Evolutionary conservation across 1,140 invertebrate species (phyloP).

Genomic region (Caenorhabditis inopinata): DNA sequence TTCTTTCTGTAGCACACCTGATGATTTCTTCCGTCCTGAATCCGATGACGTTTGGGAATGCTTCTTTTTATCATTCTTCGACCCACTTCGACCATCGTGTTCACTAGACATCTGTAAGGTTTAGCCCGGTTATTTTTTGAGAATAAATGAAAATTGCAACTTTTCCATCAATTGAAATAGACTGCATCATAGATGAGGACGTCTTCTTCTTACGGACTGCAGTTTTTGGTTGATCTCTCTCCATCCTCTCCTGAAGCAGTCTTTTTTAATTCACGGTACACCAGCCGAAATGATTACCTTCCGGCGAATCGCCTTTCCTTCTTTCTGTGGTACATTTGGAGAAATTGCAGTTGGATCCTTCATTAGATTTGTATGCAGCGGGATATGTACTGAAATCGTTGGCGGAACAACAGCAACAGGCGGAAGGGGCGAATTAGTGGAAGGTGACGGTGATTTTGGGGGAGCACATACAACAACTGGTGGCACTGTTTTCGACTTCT

Average conservation of each 20-base stretch:
- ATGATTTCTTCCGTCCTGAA: not conserved
- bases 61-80: not conserved
- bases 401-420: too few relatives aligned
- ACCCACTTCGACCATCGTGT: not conserved
- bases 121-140: too few relatives aligned
- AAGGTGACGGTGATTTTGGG: not conserved
- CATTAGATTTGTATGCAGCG: not conserved
- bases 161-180: not conserved
- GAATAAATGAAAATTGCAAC: not conserved
- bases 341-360: not conserved
- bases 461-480: not conserved
- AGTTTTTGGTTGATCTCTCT: not conserved
- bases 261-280: not conserved
- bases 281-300: not conserved
- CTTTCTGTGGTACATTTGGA: not conserved
- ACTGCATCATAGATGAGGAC: not conserved
- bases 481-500: not conserved
- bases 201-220: not conserved
- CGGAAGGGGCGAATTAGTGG: not conserved
- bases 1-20: not conserved
- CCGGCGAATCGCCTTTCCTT: not conserved
- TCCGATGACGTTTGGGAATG: not conserved
- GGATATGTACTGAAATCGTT: not conserved
- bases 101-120: not conserved
- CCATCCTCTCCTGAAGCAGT: not conserved